Conservation (phyloP, 2,797 vertebrate genomes). For the Gambusia yucatana region DNA sequence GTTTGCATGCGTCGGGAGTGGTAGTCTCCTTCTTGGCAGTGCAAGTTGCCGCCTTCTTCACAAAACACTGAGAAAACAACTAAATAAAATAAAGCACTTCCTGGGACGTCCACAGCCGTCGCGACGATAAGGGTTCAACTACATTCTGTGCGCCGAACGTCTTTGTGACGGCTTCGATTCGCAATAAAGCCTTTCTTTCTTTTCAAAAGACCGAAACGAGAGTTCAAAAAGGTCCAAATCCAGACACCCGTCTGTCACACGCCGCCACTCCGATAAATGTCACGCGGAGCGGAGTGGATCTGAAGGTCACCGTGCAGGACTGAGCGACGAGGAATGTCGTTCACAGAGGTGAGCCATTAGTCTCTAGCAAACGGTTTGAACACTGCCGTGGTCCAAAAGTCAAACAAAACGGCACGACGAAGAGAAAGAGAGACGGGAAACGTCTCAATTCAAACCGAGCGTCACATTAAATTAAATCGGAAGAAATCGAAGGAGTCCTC, state of each 20-base stretch:
- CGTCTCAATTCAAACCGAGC: conserved; percentile 75
- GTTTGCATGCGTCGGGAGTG: conserved; percentile 43
- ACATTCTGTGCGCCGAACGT: conserved; percentile 73
- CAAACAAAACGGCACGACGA: conserved; percentile 26
- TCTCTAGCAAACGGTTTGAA: conserved; percentile 48
- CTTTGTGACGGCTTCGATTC: conserved; percentile 61
- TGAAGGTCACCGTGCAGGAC: conserved; percentile 57
- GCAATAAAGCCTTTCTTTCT: conserved; percentile 46
- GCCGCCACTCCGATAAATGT: conserved; percentile 34
- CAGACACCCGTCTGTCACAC: conserved; percentile 33
- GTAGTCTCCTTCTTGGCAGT: conserved; percentile 75
- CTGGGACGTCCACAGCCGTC: conserved; percentile 79
- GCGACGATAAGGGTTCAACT: conserved; percentile 68
- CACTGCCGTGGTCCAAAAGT: conserved; percentile 56
- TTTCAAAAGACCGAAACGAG: conserved; percentile 37
- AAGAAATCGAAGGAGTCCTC: conserved; percentile 65
- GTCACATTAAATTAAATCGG: conserved; percentile 76
- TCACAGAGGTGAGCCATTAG: conserved; percentile 64
- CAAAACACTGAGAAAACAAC: conserved; percentile 26
- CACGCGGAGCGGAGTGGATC: conserved; percentile 34
- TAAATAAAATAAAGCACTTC: conserved; percentile 81
- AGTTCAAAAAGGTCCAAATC: conserved; percentile 41
- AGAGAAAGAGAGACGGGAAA: conserved; percentile 62
- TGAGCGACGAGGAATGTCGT: conserved; percentile 50
- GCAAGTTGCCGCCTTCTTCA: conserved; percentile 62